Evolutionary conservation across 1,140 invertebrate genomes (phyloP), one percentile per base, ranked within the genome.

Genomic region (Limonius californicus): DNA sequence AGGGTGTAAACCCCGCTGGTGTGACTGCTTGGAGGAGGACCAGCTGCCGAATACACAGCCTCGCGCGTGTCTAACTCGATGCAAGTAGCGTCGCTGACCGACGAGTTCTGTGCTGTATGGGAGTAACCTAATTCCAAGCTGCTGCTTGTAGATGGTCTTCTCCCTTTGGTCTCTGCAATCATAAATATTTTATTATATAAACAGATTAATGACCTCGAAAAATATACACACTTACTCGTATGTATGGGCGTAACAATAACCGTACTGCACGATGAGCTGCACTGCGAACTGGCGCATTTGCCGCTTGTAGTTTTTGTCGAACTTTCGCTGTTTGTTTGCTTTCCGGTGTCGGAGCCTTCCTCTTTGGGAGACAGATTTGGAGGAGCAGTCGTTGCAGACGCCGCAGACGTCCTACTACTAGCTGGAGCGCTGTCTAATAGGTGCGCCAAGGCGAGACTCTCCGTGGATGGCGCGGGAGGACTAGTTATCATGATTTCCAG

Each of bases 401-500:
- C 80, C 8, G 80, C 79, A 63, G 84, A 70, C 60, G 84, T 72
- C 70, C 84, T 65, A 60, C 80, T 73, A 57, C 80, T 82, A 27
- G 81, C 78, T 62, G 80, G 81, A 68, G 83, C 67, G 71, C 82
- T 81, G 70, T 87, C 86, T 73, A 85, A 78, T 66, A 86, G 82
- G 78, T 88, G 87, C 12, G 85, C 86, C 67, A 88, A 75, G 7
- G 87, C 87, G 66, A 90, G 77, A 71, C 87, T 89, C 74, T 90
- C 88, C 0, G 87, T 86, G 1, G 88, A 89, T 8, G 86, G 84
- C 43, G 85, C 87, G 16, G 86, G 87, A 14, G 87, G 87, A 42
- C 86, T 85, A 61, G 89, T 89, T 39, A 89, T 89, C 84, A 89
- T 88, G 39, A 89, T 91, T 78, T 94, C 91, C 60, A 91, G 81